These are phyloP conservation scores for Aradophagus sp. DNA, from an alignment of 1,140 invertebrate species.

Conservation along the genomic window DNA sequence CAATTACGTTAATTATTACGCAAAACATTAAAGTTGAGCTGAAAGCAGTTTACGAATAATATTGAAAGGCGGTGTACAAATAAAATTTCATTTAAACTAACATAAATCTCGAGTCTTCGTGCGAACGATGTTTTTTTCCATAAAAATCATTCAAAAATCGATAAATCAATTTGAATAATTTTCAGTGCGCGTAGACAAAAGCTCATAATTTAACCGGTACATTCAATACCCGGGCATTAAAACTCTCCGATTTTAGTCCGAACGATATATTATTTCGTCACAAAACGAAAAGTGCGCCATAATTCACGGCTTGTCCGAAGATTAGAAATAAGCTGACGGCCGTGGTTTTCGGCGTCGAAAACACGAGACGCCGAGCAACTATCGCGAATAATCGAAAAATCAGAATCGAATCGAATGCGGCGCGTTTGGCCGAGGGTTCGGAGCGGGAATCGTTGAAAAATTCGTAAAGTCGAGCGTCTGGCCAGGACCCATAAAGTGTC, in stretches of 20 bases:
- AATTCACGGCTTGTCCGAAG: constrained; percentile 49
- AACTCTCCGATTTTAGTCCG: constrained; percentile 49
- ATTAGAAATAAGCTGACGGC: constrained; percentile 54
- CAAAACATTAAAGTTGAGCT: no score
- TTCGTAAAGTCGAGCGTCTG: constrained; percentile 71
- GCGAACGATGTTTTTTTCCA: constrained; percentile 50
- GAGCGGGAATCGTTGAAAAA: constrained; percentile 72
- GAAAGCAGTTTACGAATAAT: neutral
- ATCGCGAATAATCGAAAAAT: constrained; percentile 55
- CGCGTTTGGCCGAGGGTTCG: constrained; percentile 47
- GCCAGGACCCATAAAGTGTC: constrained; percentile 73
- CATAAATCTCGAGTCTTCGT: constrained; percentile 35
- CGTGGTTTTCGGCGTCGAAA: no score
- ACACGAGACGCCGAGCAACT: no score
- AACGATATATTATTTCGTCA: constrained; percentile 54
- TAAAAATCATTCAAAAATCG: constrained; percentile 52
- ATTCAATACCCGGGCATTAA: constrained; percentile 55
- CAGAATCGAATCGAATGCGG: constrained; percentile 52
- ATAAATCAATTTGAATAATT: constrained; percentile 58
- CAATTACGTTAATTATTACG: no score
- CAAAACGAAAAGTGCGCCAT: constrained; percentile 50
- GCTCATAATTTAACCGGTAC: constrained; percentile 54
- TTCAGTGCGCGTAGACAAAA: constrained; percentile 52
- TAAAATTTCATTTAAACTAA: constrained; percentile 31
- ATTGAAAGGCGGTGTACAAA: constrained; percentile 6